Conservation (phyloP, 2,888 invertebrate species). For the Microplitis deprimator region DNA sequence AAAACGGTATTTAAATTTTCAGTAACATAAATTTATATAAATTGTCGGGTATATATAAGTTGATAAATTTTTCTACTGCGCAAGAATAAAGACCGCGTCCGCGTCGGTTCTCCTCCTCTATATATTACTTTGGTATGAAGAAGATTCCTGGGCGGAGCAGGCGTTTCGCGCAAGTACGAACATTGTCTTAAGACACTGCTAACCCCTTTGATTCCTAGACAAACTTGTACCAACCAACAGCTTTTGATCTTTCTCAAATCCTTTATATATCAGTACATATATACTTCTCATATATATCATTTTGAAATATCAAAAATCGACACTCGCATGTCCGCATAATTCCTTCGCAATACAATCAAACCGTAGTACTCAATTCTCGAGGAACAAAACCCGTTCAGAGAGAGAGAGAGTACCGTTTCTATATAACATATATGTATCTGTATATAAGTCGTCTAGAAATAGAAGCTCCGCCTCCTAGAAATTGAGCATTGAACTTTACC, state of each 20-base stretch:
- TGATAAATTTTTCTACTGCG: slow-evolving; percentile 41
- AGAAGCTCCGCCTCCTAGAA: slow-evolving; percentile 69
- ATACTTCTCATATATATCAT: not conserved
- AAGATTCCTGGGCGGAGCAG: slow-evolving; percentile 49
- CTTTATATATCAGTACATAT: not conserved
- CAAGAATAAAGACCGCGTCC: slow-evolving; percentile 49
- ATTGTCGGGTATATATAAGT: slow-evolving; percentile 18
- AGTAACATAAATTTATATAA: not conserved
- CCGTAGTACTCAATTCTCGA: not conserved
- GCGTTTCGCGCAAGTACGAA: slow-evolving; percentile 55
- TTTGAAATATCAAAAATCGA: no score
- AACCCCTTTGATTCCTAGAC: slow-evolving; percentile 25
- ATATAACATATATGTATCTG: slow-evolving; percentile 6
- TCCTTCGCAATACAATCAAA: not conserved
- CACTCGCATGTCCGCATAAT: no score
- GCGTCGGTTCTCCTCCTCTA: slow-evolving; percentile 52
- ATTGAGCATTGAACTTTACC: slow-evolving; percentile 42
- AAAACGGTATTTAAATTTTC: no score
- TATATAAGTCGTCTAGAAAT: slow-evolving; percentile 49
- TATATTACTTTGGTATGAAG: slow-evolving; percentile 20
- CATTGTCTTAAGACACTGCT: slow-evolving; percentile 35
- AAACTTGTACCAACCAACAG: slow-evolving; percentile 4
- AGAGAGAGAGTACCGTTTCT: not conserved
- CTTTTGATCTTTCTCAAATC: slow-evolving; percentile 5
- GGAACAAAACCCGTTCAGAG: slow-evolving; percentile 30